A percentile compares a stretch with the other conserved stretches of the same genome.
Evolutionary conservation across 2,113 vertebrate species (phyloP).

Genomic region (Corythornis cristatus): DNA sequence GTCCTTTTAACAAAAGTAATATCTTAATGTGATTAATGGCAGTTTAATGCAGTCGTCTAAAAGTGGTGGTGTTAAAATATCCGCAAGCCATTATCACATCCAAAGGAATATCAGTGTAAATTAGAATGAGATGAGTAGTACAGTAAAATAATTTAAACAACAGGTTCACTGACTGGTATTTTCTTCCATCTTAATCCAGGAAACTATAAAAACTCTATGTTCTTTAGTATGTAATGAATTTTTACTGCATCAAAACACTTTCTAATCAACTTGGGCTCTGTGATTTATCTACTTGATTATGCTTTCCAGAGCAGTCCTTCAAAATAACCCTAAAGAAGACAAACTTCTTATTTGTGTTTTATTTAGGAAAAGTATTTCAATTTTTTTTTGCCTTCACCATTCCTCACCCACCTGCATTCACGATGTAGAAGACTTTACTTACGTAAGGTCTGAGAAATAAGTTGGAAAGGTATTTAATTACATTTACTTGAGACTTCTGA

Average conservation of each 20-base stretch:
- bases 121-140: background rate
- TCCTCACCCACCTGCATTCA: background rate
- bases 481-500: background rate
- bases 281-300: background rate
- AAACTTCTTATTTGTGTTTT: background rate
- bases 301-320: background rate
- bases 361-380: background rate
- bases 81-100: background rate
- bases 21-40: background rate
- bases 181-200: background rate
- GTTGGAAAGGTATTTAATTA: background rate
- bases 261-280: background rate
- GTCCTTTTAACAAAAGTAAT: background rate
- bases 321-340: background rate
- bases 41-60: background rate
- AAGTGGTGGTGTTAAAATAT: background rate
- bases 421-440: background rate
- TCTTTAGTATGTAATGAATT: background rate
- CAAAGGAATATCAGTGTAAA: background rate
- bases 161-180: background rate
- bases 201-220: background rate
- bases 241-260: conserved; percentile 5
- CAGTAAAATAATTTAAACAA: background rate
- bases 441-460: background rate
- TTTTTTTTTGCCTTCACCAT: background rate